Evolutionary conservation across 2,113 vertebrate species (phyloP), one percentile per base, ranked within the genome.

Genomic region (Felis chaus): DNA sequence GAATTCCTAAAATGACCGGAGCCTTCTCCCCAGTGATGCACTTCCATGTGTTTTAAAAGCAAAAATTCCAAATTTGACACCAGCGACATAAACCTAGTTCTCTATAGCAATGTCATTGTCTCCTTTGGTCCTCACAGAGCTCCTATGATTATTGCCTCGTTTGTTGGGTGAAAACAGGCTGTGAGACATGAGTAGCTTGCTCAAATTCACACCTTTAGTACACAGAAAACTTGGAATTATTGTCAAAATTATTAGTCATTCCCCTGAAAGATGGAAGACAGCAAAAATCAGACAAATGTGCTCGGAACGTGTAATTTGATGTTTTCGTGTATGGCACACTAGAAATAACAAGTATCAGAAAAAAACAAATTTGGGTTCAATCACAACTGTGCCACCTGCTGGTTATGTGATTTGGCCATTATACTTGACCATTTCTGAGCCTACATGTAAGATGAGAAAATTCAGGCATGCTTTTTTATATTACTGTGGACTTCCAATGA

Each of bases 281-380:
- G 84, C 21, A 2, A 76, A 92, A 79, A 74, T 36, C 2, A 25
- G 16, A 55, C 10, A 80, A 55, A 4, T 92, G 12, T 57, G 41
- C 48, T 14, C 31, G 11, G 23, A 87, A 66, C 13, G 69, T 41
- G 19, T 68, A 55, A 88, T 71, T 12, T 71, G 79, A 81, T 31
- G 27, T 63, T 68, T 9, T 48, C 19, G 1, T 1, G 0, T 36
- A 25, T 1, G 74, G 10, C 7, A 31, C 21, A 23, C 21, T 76
- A 57, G 69, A 92, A 68, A 66, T 61, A 85, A 31, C 25, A 74
- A 16, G 33, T 76, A 19, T 74, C 55, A 66, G 15, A 69, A 10
- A n/a, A 31, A 84, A 55, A 45, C 10, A 69, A 27, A 39, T 5
- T 12, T 23, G 1, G 0, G 12, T 74, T 91, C 12, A n/a, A 23